phyloP scores from a whole-genome alignment of 2,113 vertebrate species.

The Holacanthus passer region DNA sequence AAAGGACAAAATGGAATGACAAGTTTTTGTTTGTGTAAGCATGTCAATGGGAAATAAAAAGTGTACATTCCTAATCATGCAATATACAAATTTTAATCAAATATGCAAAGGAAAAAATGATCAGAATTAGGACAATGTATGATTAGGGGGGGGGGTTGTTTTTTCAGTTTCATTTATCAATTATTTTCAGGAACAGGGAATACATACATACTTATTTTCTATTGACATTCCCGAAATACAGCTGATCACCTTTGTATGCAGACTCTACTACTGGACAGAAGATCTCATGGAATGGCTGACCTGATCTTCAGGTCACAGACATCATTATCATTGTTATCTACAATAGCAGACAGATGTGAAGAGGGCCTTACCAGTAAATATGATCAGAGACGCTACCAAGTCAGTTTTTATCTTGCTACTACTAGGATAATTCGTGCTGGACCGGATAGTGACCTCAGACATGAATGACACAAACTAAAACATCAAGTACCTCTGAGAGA shows the following conservation, averaged over 20 bases:
- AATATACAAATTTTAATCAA: constrained; percentile 79
- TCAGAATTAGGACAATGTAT: constrained; percentile 59
- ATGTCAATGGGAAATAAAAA: constrained; percentile 64
- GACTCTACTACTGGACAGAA: constrained; percentile 56
- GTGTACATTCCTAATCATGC: constrained; percentile 83
- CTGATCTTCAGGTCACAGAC: constrained; percentile 56
- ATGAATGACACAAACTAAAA: constrained; percentile 45
- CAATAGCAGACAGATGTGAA: constrained; percentile 58
- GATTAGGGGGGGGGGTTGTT: constrained; percentile 39
- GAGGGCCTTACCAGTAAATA: constrained; percentile 52
- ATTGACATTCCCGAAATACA: constrained; percentile 70
- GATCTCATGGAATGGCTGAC: constrained; percentile 60
- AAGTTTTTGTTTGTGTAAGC: constrained; percentile 58
- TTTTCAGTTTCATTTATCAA: constrained; percentile 47
- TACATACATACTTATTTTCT: constrained; percentile 57
- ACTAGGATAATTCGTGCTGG: constrained; percentile 58
- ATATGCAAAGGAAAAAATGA: constrained; percentile 73
- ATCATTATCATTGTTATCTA: constrained; percentile 70
- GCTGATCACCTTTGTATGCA: constrained; percentile 60
- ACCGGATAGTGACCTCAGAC: constrained; percentile 60
- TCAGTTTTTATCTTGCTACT: constrained; percentile 69
- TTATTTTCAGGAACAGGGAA: constrained; percentile 54
- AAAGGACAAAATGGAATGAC: constrained; percentile 74
- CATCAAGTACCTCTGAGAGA: constrained; percentile 41
- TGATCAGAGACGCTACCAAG: constrained; percentile 54